Conservation (phyloP, 1,140 invertebrate species). For the Halictus rubicundus region DNA sequence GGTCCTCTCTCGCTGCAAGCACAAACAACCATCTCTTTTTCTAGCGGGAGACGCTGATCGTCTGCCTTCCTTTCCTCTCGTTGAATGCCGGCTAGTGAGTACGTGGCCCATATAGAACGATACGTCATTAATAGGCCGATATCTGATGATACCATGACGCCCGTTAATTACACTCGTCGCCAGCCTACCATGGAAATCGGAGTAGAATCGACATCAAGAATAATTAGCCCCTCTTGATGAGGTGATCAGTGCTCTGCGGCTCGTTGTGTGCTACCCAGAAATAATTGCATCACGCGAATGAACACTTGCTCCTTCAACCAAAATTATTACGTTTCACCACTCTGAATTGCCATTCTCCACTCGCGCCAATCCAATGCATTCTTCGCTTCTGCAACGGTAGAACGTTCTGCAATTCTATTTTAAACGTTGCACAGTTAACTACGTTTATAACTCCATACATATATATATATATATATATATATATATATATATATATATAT, state of each 20-base stretch:
- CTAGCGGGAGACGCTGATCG: not conserved
- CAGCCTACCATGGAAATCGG: constrained; percentile 44
- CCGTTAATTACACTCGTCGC: constrained; percentile 63
- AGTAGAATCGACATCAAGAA: constrained; percentile 55
- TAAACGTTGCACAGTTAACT: too few relatives aligned
- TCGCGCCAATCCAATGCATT: too few relatives aligned
- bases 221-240: constrained; percentile 58
- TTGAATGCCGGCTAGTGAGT: constrained; percentile 63
- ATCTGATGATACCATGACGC: constrained; percentile 65
- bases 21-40: constrained; percentile 35
- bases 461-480: too few relatives aligned
- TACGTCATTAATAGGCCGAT: constrained; percentile 65
- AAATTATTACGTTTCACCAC: too few relatives aligned
- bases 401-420: too few relatives aligned
- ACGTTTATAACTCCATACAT: too few relatives aligned
- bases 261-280: not conserved
- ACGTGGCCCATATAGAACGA: constrained; percentile 51
- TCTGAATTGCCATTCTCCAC: too few relatives aligned
- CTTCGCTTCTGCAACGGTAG: too few relatives aligned
- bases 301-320: too few relatives aligned
- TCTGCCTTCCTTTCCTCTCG: not conserved
- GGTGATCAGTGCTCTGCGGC: not conserved
- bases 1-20: not conserved
- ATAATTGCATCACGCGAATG: too few relatives aligned
- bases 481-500: too few relatives aligned